Percentiles rank a stretch among this genome's conserved stretches.
phyloP scores from a whole-genome alignment of 2,113 vertebrate genomes.

The Corvus hawaiiensis region DNA sequence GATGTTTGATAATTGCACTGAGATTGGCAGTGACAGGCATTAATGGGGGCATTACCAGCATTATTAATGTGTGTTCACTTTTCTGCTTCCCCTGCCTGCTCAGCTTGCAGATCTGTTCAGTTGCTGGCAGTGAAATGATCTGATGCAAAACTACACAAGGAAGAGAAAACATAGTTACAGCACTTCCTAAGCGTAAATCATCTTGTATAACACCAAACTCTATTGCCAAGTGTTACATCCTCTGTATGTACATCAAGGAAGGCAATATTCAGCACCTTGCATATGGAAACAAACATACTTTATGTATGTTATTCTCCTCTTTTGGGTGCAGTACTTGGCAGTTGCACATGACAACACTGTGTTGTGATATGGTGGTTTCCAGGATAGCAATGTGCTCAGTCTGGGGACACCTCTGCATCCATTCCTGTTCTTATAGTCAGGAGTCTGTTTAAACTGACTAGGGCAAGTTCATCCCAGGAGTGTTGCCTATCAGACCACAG shows the following conservation, averaged over 20 bases:
- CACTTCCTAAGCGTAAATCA: not conserved
- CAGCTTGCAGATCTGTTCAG: not conserved
- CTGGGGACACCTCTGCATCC: not conserved
- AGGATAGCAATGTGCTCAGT: not conserved
- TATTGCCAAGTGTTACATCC: not conserved
- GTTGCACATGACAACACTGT: accelerated
- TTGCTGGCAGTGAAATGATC: not conserved
- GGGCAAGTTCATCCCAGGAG: not conserved
- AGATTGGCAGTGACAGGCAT: not conserved
- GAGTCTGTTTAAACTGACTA: not conserved
- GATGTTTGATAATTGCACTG: not conserved
- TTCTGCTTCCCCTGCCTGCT: not conserved
- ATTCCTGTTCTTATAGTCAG: not conserved
- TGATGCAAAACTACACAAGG: not conserved
- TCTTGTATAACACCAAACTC: not conserved
- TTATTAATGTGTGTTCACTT: not conserved
- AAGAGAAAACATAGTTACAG: not conserved
- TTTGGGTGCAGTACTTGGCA: not conserved
- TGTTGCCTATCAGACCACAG: not conserved
- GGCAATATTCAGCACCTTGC: not conserved
- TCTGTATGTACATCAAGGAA: not conserved
- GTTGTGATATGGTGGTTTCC: not conserved
- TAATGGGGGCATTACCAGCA: not conserved
- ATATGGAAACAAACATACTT: not conserved
- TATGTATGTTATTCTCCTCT: not conserved